Evolutionary conservation across 2,113 vertebrate genomes (phyloP).

Genomic region (Megaleporinus macrocephalus): DNA sequence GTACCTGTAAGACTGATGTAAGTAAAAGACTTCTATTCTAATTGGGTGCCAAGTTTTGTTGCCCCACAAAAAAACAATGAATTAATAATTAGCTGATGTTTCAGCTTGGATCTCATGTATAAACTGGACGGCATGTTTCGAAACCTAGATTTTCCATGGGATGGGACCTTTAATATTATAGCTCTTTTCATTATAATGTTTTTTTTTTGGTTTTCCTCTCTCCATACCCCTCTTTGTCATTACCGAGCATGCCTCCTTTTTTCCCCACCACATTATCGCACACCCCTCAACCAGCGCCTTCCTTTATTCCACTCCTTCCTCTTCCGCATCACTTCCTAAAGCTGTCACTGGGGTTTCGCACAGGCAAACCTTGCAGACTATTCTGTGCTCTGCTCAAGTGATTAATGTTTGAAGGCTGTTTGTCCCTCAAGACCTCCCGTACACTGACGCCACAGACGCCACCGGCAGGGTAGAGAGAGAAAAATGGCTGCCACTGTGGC

Average conservation of each 20-base stretch:
- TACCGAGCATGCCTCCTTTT: background rate
- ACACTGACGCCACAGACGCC: slow-evolving; percentile 24
- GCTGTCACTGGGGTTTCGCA: background rate
- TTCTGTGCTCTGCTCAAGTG: slow-evolving; percentile 36
- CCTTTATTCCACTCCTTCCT: slow-evolving; percentile 10
- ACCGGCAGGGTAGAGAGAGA: slow-evolving; percentile 5
- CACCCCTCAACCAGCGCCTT: background rate
- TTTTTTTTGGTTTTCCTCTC: background rate
- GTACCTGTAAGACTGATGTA: no score
- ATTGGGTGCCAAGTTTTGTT: no score
- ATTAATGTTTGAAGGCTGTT: slow-evolving; percentile 65
- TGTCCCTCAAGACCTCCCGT: slow-evolving; percentile 41
- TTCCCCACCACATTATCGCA: background rate
- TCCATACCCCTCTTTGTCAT: background rate
- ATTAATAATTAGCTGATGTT: no score
- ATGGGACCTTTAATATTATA: no score
- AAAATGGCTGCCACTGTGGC: slow-evolving; percentile 43
- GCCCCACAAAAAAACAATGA: no score
- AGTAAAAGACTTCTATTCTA: no score
- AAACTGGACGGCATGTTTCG: no score
- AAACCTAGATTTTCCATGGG: no score
- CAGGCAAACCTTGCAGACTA: background rate
- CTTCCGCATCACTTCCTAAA: slow-evolving; percentile 24
- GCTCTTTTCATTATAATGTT: no score
- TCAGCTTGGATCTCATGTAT: no score